Base-by-base conservation (phyloP, 2,888 invertebrate species). In the Proisotoma minuta region DNA sequence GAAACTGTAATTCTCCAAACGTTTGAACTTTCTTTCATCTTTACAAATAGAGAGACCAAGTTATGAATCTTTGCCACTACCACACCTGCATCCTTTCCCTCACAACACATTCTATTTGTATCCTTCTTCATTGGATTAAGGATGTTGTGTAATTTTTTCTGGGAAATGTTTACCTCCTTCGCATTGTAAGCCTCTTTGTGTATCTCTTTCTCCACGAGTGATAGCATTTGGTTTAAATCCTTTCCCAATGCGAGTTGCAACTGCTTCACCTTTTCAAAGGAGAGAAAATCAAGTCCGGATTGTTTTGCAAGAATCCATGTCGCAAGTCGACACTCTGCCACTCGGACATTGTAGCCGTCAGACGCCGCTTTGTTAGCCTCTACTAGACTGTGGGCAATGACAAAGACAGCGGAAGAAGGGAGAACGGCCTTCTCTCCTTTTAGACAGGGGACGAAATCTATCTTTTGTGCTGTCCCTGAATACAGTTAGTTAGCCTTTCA, bases 331-430 rank as follows among this genome's bases (percentile, higher is more conserved):
- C 98, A 98, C 80, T 99, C 98, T 39, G 91, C 88, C 0, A 99
- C 99, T 58, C 99, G 82, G 69, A 87, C 85, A 79, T 99, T 99
- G 78, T 85, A 99, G 5, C 78, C 77, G 39, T 85, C 84, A 0
- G 91, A 90, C 15, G 95, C 91, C 10, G 97, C 98, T 81, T 99
- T 99, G 78, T 98, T 96, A 69, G 89, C 85, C 77, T 88, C 87
- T 0, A 86, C 86, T 68, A 91, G 79, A 77, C 93, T 92, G 78
- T 99, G 94, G 40, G 93, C 91, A 60, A 99, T 90, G 1, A 98
- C 92, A 79, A 99, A 98, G 29, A 87, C 85, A 15, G 89, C 89
- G 65, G 86, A 86, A 63, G 82, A 77, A 0, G 99, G 98, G 59
- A 99, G 79, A 3, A 79, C 80, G n/a, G 98, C 85, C 64, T 89